Evolutionary conservation across 2,888 invertebrate genomes (phyloP), one percentile per base, ranked within the genome.

Genomic region (Argynnis bischoffii): DNA sequence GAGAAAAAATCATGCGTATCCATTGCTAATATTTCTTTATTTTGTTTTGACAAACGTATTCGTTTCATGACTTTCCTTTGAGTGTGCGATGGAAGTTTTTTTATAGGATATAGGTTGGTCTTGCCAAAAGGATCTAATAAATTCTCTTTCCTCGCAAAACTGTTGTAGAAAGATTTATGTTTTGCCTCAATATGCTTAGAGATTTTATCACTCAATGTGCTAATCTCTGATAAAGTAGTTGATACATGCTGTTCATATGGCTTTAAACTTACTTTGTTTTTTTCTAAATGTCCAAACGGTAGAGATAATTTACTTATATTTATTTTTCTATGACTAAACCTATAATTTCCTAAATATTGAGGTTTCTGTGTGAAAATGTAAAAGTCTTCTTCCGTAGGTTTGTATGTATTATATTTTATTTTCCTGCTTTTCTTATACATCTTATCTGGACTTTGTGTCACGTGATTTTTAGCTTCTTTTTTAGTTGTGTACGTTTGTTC

Each of bases 1-100:
- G 79, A 78, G 50, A 83, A 79, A 59, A 85, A 84, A 51, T 83
- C 80, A 59, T 79, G 72, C 5, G 82, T 79, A 46, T 85, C 78
- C 74, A 81, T 79, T 13, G 77, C 74, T 11, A 79, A 70, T 11
- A 81, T 72, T 21, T 79, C 74, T 57, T 76, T 80, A 13, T 71
- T 78, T 64, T 75, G 81, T n/a, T 74, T 77, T 1, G 70, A 69
- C 18, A 81, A 59, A 60, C 74, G 71, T 71, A 85, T 77, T 69
- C 72, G 75, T 72, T 76, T 85, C 67, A 81, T 66, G 3, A 76
- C 60, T 55, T 80, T 82, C 60, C 74, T 76, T 51, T 76, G 77
- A 6, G 63, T 70, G 16, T 78, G 74, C 1, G 73, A 67, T 31
- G 76, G 68, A 14, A 75, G 66, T 6, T 75, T 75, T 76, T 79